Base-by-base conservation (phyloP, 2,888 invertebrate genomes). In the Drosophila borborema region DNA sequence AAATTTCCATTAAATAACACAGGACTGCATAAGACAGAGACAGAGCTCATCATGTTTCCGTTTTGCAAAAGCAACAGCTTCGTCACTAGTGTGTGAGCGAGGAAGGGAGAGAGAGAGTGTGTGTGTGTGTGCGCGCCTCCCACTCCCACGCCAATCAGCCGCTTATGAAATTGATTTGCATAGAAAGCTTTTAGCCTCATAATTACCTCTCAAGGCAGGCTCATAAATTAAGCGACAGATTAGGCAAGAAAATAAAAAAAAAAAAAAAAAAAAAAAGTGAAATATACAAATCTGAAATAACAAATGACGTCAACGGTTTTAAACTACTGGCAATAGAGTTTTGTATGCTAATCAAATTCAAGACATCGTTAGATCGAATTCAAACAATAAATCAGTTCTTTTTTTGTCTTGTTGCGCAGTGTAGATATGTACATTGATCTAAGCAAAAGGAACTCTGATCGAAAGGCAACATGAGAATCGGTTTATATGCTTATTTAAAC, bases 191-290 rank as follows among this genome's bases (percentile, higher is more conserved):
- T 58, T 45, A 60, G 63, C 53, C 54, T 36, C 55, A 77, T 70
- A 69, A 77, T 77, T 70, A 77, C 56, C 74, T 77, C 60, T 70
- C 74, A 74, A 79, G 72, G 68, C 72, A 62, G 61, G 48, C 67
- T 71, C 71, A 64, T 72, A 81, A 77, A 77, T 72, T 77, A 79
- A 70, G 69, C 64, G 68, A 43, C 69, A 81, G 81, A 76, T 81
- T 78, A 78, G 71, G 71, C 68, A 68, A 64, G 53, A 70, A 51
- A 70, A n/a, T n/a, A 45, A 62, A 48, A 72, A 59, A 1, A 23
- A 23, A 2, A 3, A 23, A 23, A 23, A 23, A 23, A 66, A 46
- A 72, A 54, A 63, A 36, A 54, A 36, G 38, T 10, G 16, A 40
- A 49, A 48, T 43, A 54, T 10, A 48, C n/a, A 61, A 49, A 72